Evolutionary conservation across 2,888 invertebrate genomes (phyloP).

Genomic region (Scaptomyza cyrtandrae): DNA sequence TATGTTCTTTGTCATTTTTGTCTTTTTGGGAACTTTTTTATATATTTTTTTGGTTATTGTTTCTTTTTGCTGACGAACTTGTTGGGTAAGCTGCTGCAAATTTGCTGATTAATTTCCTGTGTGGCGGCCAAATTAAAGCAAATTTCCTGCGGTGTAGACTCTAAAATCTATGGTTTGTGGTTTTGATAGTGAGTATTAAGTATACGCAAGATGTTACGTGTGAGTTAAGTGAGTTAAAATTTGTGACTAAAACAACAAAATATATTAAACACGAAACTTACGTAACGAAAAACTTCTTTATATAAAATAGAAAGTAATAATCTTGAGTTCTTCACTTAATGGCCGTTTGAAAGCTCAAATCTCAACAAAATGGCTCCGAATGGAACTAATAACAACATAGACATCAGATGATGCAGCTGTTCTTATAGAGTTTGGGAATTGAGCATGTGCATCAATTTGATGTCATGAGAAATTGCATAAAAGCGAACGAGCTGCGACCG

Average conservation of each 20-base stretch:
- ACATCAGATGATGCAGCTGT: constrained; percentile 1
- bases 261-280: too few species aligned
- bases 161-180: not conserved
- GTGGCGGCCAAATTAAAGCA: constrained; percentile 32
- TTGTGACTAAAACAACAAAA: too few species aligned
- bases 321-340: too few species aligned
- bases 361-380: too few species aligned
- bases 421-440: constrained; percentile 7
- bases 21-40: not conserved
- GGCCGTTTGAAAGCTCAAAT: too few species aligned
- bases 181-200: not conserved
- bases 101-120: constrained; percentile 49
- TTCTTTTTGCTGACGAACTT: constrained; percentile 23
- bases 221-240: not conserved
- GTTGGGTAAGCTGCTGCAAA: constrained; percentile 21
- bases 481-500: constrained; percentile 17
- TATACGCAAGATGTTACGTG: constrained; percentile 3
- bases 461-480: constrained; percentile 19
- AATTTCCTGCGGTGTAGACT: constrained; percentile 20
- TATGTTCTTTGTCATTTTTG: constrained; percentile 45
- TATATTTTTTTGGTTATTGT: constrained; percentile 6
- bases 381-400: not conserved
- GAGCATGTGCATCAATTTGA: constrained; percentile 30
- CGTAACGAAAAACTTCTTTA: too few species aligned
- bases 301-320: too few species aligned